Percentiles rank a stretch among this genome's conserved stretches.
Evolutionary conservation across 2,113 vertebrate species (phyloP).

Genomic region (Platysteira castanea): DNA sequence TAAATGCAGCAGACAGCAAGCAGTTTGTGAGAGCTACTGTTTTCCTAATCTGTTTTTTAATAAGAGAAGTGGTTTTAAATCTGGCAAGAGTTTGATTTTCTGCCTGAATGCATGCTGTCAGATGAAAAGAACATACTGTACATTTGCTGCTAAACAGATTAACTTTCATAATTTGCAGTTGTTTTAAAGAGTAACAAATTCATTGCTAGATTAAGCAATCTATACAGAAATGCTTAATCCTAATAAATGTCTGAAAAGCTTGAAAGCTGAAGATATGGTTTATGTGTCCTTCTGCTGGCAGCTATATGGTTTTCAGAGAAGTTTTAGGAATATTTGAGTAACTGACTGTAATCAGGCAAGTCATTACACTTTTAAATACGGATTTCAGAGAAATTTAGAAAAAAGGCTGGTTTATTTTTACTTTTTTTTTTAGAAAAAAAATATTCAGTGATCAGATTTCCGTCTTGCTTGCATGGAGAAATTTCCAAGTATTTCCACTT

Average conservation of each 20-base stretch:
- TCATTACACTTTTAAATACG: not conserved
- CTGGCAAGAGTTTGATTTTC: constrained; percentile 60
- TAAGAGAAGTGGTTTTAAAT: constrained; percentile 66
- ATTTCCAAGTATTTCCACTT: not conserved
- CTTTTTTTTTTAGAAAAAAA: not conserved
- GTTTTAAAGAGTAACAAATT: constrained; percentile 27
- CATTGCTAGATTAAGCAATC: not conserved
- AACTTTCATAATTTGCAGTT: constrained; percentile 37
- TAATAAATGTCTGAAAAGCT: not conserved
- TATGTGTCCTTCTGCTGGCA: constrained; percentile 36
- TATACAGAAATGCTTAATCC: not conserved
- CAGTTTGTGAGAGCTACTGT: constrained; percentile 66
- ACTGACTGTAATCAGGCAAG: not conserved
- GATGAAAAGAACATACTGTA: constrained; percentile 56
- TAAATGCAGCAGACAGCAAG: not conserved
- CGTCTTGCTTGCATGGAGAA: not conserved
- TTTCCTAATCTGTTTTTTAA: constrained; percentile 74
- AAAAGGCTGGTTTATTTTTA: not conserved
- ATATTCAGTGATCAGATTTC: not conserved
- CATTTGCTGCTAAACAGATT: constrained; percentile 58
- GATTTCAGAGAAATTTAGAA: constrained; percentile 14
- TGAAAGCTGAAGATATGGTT: constrained; percentile 39
- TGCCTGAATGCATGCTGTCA: constrained; percentile 45
- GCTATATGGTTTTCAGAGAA: constrained; percentile 27
- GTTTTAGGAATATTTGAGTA: not conserved